Conservation (phyloP, 2,113 vertebrate species). For the Sclerurus mexicanus region DNA sequence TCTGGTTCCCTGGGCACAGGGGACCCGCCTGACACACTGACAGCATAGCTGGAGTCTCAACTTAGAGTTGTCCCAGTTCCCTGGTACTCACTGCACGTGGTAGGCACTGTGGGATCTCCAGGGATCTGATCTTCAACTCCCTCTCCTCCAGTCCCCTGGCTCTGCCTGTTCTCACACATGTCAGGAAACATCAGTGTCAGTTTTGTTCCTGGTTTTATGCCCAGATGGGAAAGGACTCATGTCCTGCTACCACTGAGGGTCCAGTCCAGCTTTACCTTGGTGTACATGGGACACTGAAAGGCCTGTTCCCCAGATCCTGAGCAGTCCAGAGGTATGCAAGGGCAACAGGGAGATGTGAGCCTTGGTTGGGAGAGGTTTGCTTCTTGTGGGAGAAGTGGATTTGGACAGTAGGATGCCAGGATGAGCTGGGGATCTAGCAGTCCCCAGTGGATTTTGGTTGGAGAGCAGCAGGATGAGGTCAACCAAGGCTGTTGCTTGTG, state of each 20-base stretch:
- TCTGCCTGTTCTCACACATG: not conserved
- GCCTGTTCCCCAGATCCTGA: not conserved
- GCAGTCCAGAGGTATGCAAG: not conserved
- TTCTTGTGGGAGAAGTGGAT: not conserved
- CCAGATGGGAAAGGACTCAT: not conserved
- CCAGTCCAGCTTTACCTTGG: not conserved
- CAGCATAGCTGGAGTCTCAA: not conserved
- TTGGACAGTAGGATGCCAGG: not conserved
- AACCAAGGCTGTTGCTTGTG: not conserved
- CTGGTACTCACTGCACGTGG: not conserved
- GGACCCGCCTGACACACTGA: rapidly evolving
- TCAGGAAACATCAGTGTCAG: not conserved
- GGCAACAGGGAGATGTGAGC: not conserved
- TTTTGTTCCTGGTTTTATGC: not conserved
- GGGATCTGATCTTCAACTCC: not conserved
- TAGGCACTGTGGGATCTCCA: not conserved
- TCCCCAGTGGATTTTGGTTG: not conserved
- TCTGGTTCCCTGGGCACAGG: not conserved
- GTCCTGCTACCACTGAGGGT: not conserved
- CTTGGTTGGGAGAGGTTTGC: not conserved
- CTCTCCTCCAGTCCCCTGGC: not conserved
- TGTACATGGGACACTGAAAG: rapidly evolving
- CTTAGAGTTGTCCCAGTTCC: not conserved
- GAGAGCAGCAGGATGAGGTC: not conserved
- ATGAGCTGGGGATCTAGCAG: not conserved